Evolutionary conservation across 2,888 invertebrate genomes (phyloP), one percentile per base, ranked within the genome.

Genomic region (Scaptomyza reducta): DNA sequence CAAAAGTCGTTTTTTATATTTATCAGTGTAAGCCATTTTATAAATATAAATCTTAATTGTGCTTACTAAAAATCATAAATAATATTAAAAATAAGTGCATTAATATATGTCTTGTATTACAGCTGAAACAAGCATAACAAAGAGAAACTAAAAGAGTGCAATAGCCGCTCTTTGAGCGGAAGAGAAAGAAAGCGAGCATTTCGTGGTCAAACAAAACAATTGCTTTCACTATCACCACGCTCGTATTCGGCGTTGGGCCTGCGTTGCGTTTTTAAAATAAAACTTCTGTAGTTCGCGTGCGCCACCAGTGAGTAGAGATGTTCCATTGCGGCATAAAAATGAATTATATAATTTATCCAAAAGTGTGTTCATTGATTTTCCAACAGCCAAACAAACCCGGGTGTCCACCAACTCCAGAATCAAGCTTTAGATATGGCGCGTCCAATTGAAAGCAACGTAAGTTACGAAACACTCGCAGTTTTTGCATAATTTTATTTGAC

Each of bases 121-220:
- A 18, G 40, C 41, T 42, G 1, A n/a, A 13, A 38, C 6, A 25
- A 22, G 2, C 22, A 35, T 33, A 45, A 7, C 14, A 9, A 41
- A 64, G 57, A 66, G 58, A 5, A 41, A 25, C 16, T 1, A 11
- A 16, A 66, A 74, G 73, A 71, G 72, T 9, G 33, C 22, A 29
- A 11, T 40, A 40, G 18, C 31, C 35, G 31, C 22, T 2, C 22
- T 2, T 31, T 2, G 13, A 14, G 22, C 25, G 11, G 1, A 14
- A 11, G 47, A 53, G 40, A 51, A 50, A 54, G 41, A 74, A 47
- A 74, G 71, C 45, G 44, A 29, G 46, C 0, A n/a, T 54, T 79
- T 74, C 60, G 79, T 66, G 71, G 74, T 44, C 76, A 84, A 81
- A 81, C 71, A 79, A 83, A 79, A 81, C 77, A 85, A 77, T 84